Percentiles rank a stretch among this genome's conserved stretches.
Conservation (phyloP, 2,113 vertebrate species). For the Takifugu bimaculatus region DNA sequence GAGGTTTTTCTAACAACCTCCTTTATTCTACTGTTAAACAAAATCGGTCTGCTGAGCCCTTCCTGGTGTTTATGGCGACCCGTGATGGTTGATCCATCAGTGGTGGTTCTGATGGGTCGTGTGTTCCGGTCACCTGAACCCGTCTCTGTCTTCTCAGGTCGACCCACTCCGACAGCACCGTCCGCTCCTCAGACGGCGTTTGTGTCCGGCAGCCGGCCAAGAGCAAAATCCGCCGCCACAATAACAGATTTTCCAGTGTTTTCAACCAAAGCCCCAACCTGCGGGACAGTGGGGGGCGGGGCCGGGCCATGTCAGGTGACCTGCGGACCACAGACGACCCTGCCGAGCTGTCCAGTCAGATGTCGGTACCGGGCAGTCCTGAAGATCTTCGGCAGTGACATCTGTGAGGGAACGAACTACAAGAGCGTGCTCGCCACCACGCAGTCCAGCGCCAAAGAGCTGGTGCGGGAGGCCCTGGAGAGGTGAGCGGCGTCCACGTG, state of each 20-base stretch:
- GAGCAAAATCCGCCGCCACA: conserved; percentile 78
- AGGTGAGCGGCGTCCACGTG: conserved; percentile 52
- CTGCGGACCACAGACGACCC: conserved; percentile 57
- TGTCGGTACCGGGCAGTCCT: conserved; percentile 76
- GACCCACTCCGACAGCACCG: conserved; percentile 64
- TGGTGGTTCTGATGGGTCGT: too few relatives aligned
- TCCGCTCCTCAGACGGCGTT: conserved; percentile 65
- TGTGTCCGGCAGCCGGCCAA: conserved; percentile 76
- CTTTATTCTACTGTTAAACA: too few relatives aligned
- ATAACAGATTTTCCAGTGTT: conserved; percentile 71
- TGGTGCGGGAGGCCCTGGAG: conserved; percentile 78
- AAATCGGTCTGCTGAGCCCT: too few relatives aligned
- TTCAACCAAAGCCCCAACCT: conserved; percentile 71
- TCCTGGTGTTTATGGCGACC: too few relatives aligned
- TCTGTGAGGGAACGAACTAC: conserved; percentile 76
- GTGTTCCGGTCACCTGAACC: too few relatives aligned
- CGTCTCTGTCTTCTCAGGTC: conserved; percentile 55
- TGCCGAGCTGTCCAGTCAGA: conserved; percentile 69
- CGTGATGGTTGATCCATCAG: too few relatives aligned
- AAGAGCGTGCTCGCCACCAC: conserved; percentile 77
- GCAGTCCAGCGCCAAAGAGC: conserved; percentile 73
- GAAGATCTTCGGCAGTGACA: conserved; percentile 78
- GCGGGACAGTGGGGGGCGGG: conserved; percentile 22
- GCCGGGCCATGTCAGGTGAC: conserved; percentile 20
- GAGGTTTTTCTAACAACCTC: too few relatives aligned